Evolutionary conservation across 2,797 vertebrate species (phyloP), one percentile per base, ranked within the genome.

Genomic region (Rhinichthys osculus): DNA sequence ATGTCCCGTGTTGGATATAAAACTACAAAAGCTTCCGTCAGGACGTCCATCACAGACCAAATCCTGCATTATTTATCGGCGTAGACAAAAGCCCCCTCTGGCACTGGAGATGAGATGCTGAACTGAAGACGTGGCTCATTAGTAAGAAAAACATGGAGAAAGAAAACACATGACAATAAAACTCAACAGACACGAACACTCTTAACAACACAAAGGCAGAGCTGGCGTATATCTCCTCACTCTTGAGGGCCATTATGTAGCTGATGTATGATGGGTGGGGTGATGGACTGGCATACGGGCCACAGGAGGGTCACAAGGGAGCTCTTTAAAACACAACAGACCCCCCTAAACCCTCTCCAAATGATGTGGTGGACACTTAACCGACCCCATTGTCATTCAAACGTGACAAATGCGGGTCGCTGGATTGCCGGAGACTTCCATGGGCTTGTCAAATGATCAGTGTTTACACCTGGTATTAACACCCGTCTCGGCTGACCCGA

Each of bases 311-410:
- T 90, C 92, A 93, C 90, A 82, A 89, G 91, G 90, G 90, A 91
- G n/a, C 87, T 88, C 81, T 91, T 92, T 72, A 82, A 86, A 69
- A 10, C 62, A 42, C 2, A 2, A 35, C 72, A 44, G 30, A 30
- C 62, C 82, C 47, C 52, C n/a, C 67, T 83, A 73, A 83, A 81
- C 23, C 33, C 44, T 33, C 50, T 77, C 47, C 57, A 71, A 59
- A 64, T 86, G 30, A 92, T 90, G 88, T 91, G 90, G 90, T 88
- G 86, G 84, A 88, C 88, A 90, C 92, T 91, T 89, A 90, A 92
- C 85, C 89, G 89, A 85, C 85, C 87, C 92, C 90, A 93, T 96
- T 96, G 93, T 95, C 92, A 94, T 94, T 94, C 89, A 90, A 88
- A 92, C 79, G 71, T 90, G 94, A 91, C 87, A 80, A 92, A 78